Evolutionary conservation across 2,797 vertebrate genomes (phyloP), one percentile per base, ranked within the genome.

Genomic region (Bucorvus abyssinicus): DNA sequence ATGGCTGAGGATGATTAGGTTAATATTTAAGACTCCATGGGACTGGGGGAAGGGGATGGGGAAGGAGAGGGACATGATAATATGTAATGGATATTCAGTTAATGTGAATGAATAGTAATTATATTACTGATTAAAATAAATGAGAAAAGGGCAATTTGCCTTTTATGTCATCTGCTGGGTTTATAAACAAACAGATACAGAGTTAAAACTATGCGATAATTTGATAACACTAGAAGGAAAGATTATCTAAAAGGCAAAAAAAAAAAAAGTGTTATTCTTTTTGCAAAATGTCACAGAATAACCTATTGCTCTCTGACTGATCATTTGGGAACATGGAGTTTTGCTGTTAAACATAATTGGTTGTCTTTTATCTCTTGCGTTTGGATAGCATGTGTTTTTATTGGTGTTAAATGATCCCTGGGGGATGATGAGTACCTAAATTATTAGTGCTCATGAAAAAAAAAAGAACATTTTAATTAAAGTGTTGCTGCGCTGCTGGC

Each of bases 311-410:
- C 23, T 89, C 83, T 89, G 36, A 82, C 26, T 93, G 86, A 80
- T 87, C 34, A 60, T 95, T 77, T 70, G n/a, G 10, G 52, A 90
- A 90, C 8, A 91, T 85, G 30, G 42, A 90, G 55, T 91, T 96
- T 94, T 83, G 34, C 53, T 93, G 18, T 55, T 95, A 71, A 86
- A 63, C 7, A 20, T 59, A 93, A 79, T 84, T 78, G 56, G 5
- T n/a, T 82, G 53, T 38, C 57, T 94, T 95, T 91, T 80, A 74
- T 65, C 50, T 64, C 53, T 52, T 77, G 14, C 15, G 10, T 88
- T 93, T 81, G 71, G 29, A 83, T 73, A 94, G 75, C 0, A 8
- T 12, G 26, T 57, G 42, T 60, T 90, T 92, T 96, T 93, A 73
- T 34, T 92, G 78, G 64, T 80, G 84, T 74, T 93, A 84, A 90